Evolutionary conservation across 2,797 vertebrate genomes (phyloP).

Genomic region (Psittacula derbiana): DNA sequence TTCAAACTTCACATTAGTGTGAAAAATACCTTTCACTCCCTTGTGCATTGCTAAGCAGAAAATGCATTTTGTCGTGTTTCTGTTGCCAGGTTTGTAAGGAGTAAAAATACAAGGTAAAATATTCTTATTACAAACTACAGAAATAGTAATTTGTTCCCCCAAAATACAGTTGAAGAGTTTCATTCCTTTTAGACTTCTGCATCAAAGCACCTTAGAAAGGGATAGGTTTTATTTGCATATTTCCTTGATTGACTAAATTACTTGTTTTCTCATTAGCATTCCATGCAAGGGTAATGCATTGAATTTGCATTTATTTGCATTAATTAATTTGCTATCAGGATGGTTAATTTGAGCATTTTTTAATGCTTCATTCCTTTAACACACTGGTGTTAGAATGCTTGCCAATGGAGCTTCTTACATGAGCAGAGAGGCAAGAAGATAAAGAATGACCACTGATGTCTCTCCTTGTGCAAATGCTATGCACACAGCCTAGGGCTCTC

Average conservation of each 20-base stretch:
- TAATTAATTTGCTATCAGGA: conserved; percentile 48
- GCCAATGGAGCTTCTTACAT: background rate
- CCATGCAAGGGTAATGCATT: conserved; percentile 26
- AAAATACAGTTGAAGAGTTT: conserved; percentile 7
- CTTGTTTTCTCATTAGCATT: conserved; percentile 55
- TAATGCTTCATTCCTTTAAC: conserved; percentile 30
- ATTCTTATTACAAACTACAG: background rate
- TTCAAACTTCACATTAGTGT: background rate
- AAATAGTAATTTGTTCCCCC: background rate
- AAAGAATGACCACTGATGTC: background rate
- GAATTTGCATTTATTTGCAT: conserved; percentile 66
- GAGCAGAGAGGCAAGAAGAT: background rate
- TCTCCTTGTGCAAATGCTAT: background rate
- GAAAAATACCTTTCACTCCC: background rate
- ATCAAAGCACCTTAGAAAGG: conserved; percentile 30
- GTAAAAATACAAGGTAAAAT: background rate
- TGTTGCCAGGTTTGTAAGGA: background rate
- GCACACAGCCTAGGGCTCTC: background rate
- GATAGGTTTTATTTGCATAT: conserved; percentile 65
- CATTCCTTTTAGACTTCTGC: conserved; percentile 9
- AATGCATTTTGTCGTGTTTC: background rate
- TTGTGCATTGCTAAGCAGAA: background rate
- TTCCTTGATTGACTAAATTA: conserved; percentile 62
- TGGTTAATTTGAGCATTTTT: conserved; percentile 51
- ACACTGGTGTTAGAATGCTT: background rate